A percentile compares a stretch with the other conserved stretches of the same genome.
Conservation (phyloP, 2,113 vertebrate species). For the Scopus umbretta region DNA sequence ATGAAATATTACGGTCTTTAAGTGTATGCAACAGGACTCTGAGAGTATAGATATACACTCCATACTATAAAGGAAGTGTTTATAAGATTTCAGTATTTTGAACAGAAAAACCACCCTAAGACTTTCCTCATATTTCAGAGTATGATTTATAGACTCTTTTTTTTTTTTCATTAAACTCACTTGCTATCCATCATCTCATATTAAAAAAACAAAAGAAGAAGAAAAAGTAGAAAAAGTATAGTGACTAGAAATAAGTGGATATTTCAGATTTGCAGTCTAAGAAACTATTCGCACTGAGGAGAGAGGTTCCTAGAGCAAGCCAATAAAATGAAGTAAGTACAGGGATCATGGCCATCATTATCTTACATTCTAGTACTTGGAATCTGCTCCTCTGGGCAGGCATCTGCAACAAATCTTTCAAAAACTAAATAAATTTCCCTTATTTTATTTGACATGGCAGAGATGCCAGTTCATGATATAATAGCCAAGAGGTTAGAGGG, state of each 20-base stretch:
- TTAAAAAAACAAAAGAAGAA: background rate
- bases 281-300: background rate
- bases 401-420: background rate
- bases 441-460: background rate
- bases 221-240: background rate
- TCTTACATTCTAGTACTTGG: background rate
- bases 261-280: background rate
- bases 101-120: background rate
- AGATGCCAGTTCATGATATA: background rate
- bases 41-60: background rate
- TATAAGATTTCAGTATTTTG: background rate
- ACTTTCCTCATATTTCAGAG: background rate
- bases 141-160: background rate
- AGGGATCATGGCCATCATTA: background rate
- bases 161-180: background rate
- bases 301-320: background rate
- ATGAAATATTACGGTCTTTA: background rate
- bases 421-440: background rate
- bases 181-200: background rate
- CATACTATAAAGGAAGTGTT: background rate
- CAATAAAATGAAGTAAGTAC: background rate
- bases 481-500: background rate
- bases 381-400: background rate
- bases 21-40: background rate
- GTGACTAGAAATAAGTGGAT: background rate